A percentile compares a stretch with the other conserved stretches of the same genome.
phyloP scores from a whole-genome alignment of 2,113 vertebrate genomes.

The Toxotes chatareus region DNA sequence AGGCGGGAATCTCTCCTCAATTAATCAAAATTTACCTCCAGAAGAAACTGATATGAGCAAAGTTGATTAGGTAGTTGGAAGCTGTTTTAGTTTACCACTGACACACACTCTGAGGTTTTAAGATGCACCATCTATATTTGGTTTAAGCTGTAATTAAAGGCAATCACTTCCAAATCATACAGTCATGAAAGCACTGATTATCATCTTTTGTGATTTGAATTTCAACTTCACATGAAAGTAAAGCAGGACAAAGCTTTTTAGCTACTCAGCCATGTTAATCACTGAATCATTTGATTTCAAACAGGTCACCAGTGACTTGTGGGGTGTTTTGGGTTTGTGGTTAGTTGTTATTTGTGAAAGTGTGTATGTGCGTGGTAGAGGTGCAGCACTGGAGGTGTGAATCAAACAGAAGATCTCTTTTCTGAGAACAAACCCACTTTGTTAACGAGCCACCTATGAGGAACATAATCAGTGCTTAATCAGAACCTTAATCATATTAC shows the following conservation, averaged over 20 bases:
- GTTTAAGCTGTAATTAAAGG: slow-evolving; percentile 61
- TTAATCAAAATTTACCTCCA: slow-evolving; percentile 32
- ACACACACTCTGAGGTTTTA: slow-evolving; percentile 24
- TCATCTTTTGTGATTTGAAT: slow-evolving; percentile 59
- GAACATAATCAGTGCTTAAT: slow-evolving; percentile 58
- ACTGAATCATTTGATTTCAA: slow-evolving; percentile 52
- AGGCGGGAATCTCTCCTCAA: background rate
- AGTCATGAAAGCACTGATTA: slow-evolving; percentile 50
- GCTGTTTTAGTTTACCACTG: slow-evolving; percentile 42
- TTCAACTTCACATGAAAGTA: slow-evolving; percentile 51
- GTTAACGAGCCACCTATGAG: slow-evolving; percentile 38
- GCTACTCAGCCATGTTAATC: slow-evolving; percentile 48
- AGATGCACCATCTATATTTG: slow-evolving; percentile 32
- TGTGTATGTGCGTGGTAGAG: background rate
- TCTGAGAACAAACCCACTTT: slow-evolving; percentile 26
- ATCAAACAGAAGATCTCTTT: slow-evolving; percentile 17
- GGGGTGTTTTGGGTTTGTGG: slow-evolving; percentile 21
- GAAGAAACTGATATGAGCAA: slow-evolving; percentile 33
- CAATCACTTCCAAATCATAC: slow-evolving; percentile 62
- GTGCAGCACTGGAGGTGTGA: background rate
- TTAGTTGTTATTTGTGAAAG: background rate
- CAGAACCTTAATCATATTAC: slow-evolving; percentile 62
- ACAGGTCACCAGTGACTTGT: slow-evolving; percentile 32
- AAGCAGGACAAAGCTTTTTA: slow-evolving; percentile 42
- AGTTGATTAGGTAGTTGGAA: slow-evolving; percentile 36